Conservation (phyloP, 2,113 vertebrate species). For the human region GRCh38 chr9:89444001-89444500, state of each 20-base stretch:
- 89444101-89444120: accelerated
- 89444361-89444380: not conserved
- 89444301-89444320: accelerated
- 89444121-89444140: not conserved
- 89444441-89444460: accelerated
- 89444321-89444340: no score
- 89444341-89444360: not conserved
- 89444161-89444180: accelerated
- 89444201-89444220: not conserved
- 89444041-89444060: accelerated
- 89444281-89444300: not conserved
- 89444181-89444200: not conserved
- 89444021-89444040: not conserved
- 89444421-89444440: not conserved
- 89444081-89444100: accelerated
- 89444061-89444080: accelerated
- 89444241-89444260: not conserved
- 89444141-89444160: accelerated
- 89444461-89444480: not conserved
- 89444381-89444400: no score
- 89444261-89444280: accelerated
- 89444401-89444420: not conserved
- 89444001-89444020: not conserved
- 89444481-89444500: accelerated
- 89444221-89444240: not conserved